Evolutionary conservation across 2,797 vertebrate genomes (phyloP), one percentile per base, ranked within the genome.

Genomic region (Gephyroberyx darwinii): DNA sequence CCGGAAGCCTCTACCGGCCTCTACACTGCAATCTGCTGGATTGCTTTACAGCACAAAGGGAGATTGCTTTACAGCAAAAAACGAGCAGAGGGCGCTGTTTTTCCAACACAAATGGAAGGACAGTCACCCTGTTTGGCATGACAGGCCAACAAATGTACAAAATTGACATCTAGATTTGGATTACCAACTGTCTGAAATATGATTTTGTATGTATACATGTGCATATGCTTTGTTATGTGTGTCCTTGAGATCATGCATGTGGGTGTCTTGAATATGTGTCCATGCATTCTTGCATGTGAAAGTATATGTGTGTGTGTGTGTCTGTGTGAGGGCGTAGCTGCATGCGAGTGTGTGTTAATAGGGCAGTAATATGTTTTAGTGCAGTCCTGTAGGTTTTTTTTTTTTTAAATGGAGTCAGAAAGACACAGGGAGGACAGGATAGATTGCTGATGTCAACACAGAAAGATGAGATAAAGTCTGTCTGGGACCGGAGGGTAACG

Each of bases 361-460:
- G 74, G 31, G 35, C 76, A 69, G 77, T 83, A 83, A 85, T 88
- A 66, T 80, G 70, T 80, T 82, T 82, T 68, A 74, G 81, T 8
- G 20, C 64, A 71, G 50, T 39, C 50, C 82, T 80, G 81, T 77
- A 83, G 73, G 85, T 62, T 64, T n/a, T 77, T 86, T 62, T 64
- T n/a, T 77, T 88, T 84, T 83, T 78, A 76, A 74, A 81, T 77
- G 75, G 77, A 82, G 78, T 73, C 81, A 53, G 75, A 79, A 64
- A 75, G 71, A 80, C 67, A 77, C 60, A 47, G 65, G 54, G 77
- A 88, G 80, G 78, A 87, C 72, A 80, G 83, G 72, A 84, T 83
- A 82, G 78, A 86, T 81, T 88, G 84, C 86, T 87, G 88, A 90
- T 89, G 88, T 90, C 90, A 90, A 90, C 83, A 79, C 78, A 65